These are phyloP conservation scores for Oxycera nigricornis DNA, from an alignment of 2,888 invertebrate species.

Conservation along the genomic window DNA sequence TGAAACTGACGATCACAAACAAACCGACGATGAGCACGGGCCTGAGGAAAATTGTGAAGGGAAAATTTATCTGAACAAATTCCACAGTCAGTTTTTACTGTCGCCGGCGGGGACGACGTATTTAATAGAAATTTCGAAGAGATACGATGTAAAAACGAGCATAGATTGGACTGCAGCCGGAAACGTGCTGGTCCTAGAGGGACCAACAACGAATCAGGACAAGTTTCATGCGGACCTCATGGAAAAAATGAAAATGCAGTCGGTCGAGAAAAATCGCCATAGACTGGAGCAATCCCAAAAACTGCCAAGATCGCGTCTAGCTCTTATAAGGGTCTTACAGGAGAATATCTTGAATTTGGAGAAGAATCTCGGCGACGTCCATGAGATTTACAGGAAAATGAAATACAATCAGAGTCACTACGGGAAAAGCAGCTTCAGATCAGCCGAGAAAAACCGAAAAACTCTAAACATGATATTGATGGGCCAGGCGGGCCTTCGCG, in stretches of 20 bases:
- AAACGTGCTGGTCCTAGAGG: conserved; percentile 64
- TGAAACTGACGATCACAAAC: not conserved
- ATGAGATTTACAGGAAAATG: conserved; percentile 62
- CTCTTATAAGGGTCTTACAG: conserved; percentile 56
- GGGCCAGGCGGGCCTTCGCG: conserved; percentile 67
- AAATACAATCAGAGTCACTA: conserved; percentile 62
- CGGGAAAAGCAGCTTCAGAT: conserved; percentile 59
- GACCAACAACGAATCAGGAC: conserved; percentile 64
- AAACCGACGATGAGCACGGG: not conserved
- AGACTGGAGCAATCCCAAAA: conserved; percentile 52
- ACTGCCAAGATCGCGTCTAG: conserved; percentile 56
- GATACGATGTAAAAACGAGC: conserved; percentile 57
- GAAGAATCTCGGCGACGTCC: conserved; percentile 65
- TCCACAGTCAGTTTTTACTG: conserved; percentile 63
- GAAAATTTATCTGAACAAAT: conserved; percentile 64
- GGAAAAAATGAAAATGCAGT: conserved; percentile 56
- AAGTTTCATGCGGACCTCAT: conserved; percentile 64
- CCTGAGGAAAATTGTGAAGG: conserved; percentile 57
- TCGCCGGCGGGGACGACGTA: conserved; percentile 64
- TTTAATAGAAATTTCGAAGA: conserved; percentile 58
- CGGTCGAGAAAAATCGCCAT: conserved; percentile 52
- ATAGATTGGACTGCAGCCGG: conserved; percentile 60
- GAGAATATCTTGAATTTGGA: conserved; percentile 54
- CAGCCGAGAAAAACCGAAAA: conserved; percentile 63
- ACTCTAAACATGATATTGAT: conserved; percentile 67